These are phyloP conservation scores for Ectropis grisescens DNA, from an alignment of 1,140 invertebrate species.

Conservation along the genomic window DNA sequence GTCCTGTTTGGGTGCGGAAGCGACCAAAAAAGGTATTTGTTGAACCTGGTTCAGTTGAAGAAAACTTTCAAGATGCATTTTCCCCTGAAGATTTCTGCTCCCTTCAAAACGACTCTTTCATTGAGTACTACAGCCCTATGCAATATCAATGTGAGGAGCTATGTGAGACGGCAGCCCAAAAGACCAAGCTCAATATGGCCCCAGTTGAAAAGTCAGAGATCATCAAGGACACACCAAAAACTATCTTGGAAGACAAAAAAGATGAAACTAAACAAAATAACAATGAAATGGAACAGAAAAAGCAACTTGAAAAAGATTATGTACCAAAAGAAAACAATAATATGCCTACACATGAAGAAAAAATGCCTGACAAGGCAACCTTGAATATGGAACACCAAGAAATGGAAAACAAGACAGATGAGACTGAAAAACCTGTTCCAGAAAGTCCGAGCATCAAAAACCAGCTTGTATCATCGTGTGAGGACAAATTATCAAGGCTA, in stretches of 20 bases:
- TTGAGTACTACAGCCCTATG: slow-evolving; percentile 30
- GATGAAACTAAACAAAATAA: not conserved
- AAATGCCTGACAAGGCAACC: too few relatives aligned
- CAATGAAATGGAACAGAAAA: slow-evolving; percentile 3
- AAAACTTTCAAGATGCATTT: slow-evolving; percentile 45
- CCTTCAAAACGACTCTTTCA: slow-evolving; percentile 18
- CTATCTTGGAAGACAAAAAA: not conserved
- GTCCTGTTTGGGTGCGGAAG: slow-evolving; percentile 1
- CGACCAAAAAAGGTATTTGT: slow-evolving; percentile 26
- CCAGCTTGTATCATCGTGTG: slow-evolving; percentile 36
- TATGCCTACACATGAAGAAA: too few relatives aligned
- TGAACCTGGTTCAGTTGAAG: slow-evolving; percentile 27
- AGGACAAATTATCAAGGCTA: slow-evolving; percentile 43
- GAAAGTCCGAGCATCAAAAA: slow-evolving; percentile 7
- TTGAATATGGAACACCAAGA: too few relatives aligned
- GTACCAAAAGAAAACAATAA: too few relatives aligned
- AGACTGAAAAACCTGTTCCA: slow-evolving; percentile 6
- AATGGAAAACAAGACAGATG: too few relatives aligned
- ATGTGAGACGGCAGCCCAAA: slow-evolving; percentile 19
- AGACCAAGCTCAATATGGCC: slow-evolving; percentile 22
- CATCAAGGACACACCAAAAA: too few relatives aligned
- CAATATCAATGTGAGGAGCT: slow-evolving; percentile 23
- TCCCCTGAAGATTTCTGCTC: slow-evolving; percentile 31
- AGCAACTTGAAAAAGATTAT: slow-evolving; percentile 5
- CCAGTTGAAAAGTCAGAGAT: too few relatives aligned